Percentiles rank a stretch among this genome's conserved stretches.
Conservation (phyloP, 2,888 invertebrate genomes). For the Tetranychus piercei region DNA sequence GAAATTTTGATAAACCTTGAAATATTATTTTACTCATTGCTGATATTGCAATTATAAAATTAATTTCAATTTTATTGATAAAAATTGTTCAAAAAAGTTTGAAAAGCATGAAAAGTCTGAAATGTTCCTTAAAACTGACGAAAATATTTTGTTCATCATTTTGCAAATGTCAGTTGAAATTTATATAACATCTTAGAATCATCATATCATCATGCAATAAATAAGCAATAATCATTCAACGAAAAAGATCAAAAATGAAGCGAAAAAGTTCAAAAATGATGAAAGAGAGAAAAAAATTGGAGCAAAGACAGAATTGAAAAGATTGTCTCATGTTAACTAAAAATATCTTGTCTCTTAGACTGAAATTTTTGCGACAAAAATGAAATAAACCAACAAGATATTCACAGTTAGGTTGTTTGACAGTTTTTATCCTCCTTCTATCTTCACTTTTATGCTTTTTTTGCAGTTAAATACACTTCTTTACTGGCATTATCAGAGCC, state of each 20-base stretch:
- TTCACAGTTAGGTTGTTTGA: not conserved
- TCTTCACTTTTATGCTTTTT: not conserved
- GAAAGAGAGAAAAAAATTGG: not conserved
- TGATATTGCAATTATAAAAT: too few species aligned
- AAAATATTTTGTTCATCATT: too few species aligned
- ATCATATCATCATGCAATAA: not conserved
- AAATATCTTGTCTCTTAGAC: not conserved
- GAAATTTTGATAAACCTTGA: too few species aligned
- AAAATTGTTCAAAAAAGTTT: too few species aligned
- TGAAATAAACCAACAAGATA: not conserved
- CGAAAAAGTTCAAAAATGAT: not conserved
- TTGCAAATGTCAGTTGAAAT: too few species aligned
- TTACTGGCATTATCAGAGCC: not conserved
- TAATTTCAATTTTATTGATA: too few species aligned
- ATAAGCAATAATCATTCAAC: not conserved
- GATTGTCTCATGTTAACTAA: not conserved
- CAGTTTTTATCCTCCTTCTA: not conserved
- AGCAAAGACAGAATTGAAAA: not conserved
- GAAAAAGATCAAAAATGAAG: not conserved
- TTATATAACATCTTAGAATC: too few species aligned
- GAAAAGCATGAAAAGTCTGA: too few species aligned
- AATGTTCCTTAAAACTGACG: too few species aligned
- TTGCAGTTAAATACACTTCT: not conserved
- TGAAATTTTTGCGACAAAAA: not conserved
- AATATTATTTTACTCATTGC: too few species aligned